Evolutionary conservation across 2,888 invertebrate species (phyloP).

Genomic region (Stenoptilia bipunctidactyla): DNA sequence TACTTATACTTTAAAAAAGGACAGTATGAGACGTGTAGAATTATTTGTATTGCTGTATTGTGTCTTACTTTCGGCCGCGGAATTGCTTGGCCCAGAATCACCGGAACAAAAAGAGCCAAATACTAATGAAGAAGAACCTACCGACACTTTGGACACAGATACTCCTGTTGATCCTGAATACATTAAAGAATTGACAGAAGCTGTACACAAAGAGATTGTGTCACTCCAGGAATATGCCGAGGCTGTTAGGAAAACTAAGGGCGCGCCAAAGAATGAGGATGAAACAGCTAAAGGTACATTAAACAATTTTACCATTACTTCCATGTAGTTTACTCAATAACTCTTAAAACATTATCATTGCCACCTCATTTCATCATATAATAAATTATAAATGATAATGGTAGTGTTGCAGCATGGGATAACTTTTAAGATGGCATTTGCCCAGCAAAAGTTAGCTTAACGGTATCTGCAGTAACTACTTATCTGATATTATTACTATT

Average conservation of each 20-base stretch:
- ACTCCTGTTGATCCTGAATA: slow-evolving; percentile 29
- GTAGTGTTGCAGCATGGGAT: too few relatives aligned
- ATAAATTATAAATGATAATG: too few relatives aligned
- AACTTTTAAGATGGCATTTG: too few relatives aligned
- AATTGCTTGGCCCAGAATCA: slow-evolving; percentile 44
- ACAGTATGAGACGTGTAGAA: slow-evolving; percentile 33
- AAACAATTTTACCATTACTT: too few relatives aligned
- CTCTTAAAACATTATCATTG: too few relatives aligned
- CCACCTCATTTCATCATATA: background rate
- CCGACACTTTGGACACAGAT: slow-evolving; percentile 21
- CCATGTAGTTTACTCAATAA: too few relatives aligned
- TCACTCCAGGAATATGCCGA: slow-evolving; percentile 44
- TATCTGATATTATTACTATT: too few relatives aligned
- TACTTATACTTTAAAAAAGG: slow-evolving; percentile 19
- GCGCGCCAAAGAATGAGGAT: slow-evolving; percentile 27
- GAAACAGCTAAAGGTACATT: slow-evolving; percentile 25
- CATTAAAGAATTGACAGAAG: slow-evolving; percentile 37
- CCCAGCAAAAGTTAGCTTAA: too few relatives aligned
- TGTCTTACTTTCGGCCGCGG: slow-evolving; percentile 32
- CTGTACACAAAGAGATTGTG: slow-evolving; percentile 39
- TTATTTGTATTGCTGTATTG: slow-evolving; percentile 35
- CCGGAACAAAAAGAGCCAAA: slow-evolving; percentile 29
- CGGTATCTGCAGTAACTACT: too few relatives aligned
- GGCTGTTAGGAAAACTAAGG: slow-evolving; percentile 32
- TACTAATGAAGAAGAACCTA: slow-evolving; percentile 27